A percentile compares a stretch with the other conserved stretches of the same genome.
Evolutionary conservation across 2,888 invertebrate species (phyloP).

Genomic region (Proisotoma minuta): DNA sequence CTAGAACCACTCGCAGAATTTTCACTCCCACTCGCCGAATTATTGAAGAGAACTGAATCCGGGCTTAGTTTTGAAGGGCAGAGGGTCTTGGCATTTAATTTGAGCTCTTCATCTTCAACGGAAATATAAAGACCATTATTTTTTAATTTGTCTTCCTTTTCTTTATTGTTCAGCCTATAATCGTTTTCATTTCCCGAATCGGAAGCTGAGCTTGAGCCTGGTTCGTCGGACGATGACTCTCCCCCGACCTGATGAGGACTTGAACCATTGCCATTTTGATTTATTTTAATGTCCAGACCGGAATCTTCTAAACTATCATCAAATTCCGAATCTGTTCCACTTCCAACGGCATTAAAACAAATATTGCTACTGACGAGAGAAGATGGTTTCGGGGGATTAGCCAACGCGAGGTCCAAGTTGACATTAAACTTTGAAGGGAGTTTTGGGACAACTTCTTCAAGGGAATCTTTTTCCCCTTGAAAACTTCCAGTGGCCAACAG

Average conservation of each 20-base stretch:
- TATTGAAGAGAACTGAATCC: conserved; percentile 44
- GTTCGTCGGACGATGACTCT: too few relatives aligned
- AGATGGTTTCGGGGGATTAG: neutral
- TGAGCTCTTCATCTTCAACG: conserved; percentile 33
- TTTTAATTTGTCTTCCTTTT: neutral
- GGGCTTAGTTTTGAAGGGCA: conserved; percentile 45
- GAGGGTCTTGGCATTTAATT: conserved; percentile 22
- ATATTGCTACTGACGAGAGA: neutral
- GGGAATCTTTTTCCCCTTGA: too few relatives aligned
- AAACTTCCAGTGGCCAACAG: too few relatives aligned
- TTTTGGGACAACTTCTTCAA: neutral
- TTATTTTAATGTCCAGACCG: conserved; percentile 42
- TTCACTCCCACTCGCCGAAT: conserved; percentile 38
- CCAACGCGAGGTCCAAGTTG: neutral
- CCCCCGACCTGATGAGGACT: too few relatives aligned
- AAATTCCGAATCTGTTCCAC: conserved; percentile 38
- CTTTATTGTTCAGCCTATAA: conserved; percentile 32
- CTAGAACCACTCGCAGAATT: conserved; percentile 41
- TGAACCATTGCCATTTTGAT: conserved; percentile 8
- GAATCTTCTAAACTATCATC: conserved; percentile 47
- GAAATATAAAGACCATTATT: conserved; percentile 41
- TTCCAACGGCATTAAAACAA: conserved; percentile 8
- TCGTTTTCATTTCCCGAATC: conserved; percentile 48
- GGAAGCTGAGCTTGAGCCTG: conserved; percentile 43
- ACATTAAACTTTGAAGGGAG: neutral